A percentile compares a stretch with the other conserved stretches of the same genome.
These are phyloP conservation scores for Xiphophorus maculatus DNA, from an alignment of 2,113 vertebrate species.

Conservation along the genomic window DNA sequence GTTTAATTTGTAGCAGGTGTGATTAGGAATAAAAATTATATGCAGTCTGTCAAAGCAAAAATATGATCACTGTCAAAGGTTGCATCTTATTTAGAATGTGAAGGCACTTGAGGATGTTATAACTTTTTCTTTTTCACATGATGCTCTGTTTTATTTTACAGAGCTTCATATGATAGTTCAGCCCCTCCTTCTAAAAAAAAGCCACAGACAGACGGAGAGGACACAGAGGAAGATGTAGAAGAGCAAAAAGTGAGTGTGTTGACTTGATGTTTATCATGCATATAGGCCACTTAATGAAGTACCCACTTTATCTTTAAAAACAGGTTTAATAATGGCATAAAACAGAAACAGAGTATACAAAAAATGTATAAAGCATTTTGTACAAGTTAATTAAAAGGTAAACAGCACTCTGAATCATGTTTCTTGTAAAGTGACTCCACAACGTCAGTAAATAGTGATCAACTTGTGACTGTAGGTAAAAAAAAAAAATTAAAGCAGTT, in stretches of 20 bases:
- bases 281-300: background rate
- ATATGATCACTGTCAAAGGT: background rate
- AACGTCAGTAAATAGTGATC: background rate
- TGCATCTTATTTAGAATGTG: background rate
- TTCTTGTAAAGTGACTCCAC: background rate
- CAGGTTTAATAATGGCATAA: background rate
- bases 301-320: background rate
- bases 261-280: background rate
- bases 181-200: conserved; percentile 85
- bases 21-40: too few relatives aligned
- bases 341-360: background rate
- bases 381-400: background rate
- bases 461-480: background rate
- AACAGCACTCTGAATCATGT: too few relatives aligned
- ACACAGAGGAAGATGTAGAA: conserved; percentile 91
- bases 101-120: background rate
- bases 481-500: background rate
- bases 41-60: background rate
- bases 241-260: conserved; percentile 86
- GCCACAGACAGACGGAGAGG: conserved; percentile 88
- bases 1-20: too few relatives aligned
- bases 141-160: conserved; percentile 56
- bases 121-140: too few relatives aligned
- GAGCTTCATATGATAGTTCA: conserved; percentile 91
- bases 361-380: background rate